Conservation (phyloP, 2,113 vertebrate genomes). For the Prochilodus magdalenae region DNA sequence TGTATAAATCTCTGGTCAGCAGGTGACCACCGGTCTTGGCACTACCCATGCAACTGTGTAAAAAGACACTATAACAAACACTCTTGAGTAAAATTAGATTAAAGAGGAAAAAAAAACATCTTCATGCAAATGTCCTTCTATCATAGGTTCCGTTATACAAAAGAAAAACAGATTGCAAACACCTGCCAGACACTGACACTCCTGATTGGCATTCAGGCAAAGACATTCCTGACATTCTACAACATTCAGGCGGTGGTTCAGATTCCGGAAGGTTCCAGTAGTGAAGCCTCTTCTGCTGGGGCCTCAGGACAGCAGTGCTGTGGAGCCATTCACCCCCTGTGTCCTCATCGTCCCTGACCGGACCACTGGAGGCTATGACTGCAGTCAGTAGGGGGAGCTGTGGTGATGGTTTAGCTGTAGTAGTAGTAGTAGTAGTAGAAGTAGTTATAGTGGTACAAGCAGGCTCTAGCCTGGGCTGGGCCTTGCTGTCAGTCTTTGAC, state of each 20-base stretch:
- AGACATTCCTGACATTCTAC: constrained; percentile 28
- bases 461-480: constrained; percentile 42
- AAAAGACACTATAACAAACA: constrained; percentile 72
- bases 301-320: constrained; percentile 51
- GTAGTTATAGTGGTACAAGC: constrained; percentile 52
- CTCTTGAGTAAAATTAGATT: constrained; percentile 73
- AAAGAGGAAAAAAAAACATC: constrained; percentile 62
- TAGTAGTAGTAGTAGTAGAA: constrained; percentile 56
- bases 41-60: constrained; percentile 66
- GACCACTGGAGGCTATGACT: constrained; percentile 15
- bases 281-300: constrained; percentile 20
- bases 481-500: constrained; percentile 88
- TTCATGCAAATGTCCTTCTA: constrained; percentile 72
- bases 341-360: constrained; percentile 33
- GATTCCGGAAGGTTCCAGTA: constrained; percentile 25
- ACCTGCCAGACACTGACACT: constrained; percentile 30
- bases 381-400: constrained; percentile 42
- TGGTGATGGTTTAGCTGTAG: constrained; percentile 53
- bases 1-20: constrained; percentile 56
- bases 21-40: constrained; percentile 63
- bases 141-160: constrained; percentile 67
- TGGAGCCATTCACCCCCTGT: constrained; percentile 34
- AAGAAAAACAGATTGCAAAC: constrained; percentile 34
- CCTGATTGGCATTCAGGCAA: constrained; percentile 5
- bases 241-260: constrained; percentile 32